Evolutionary conservation across 2,113 vertebrate genomes (phyloP).

Genomic region (Garra rufa): DNA sequence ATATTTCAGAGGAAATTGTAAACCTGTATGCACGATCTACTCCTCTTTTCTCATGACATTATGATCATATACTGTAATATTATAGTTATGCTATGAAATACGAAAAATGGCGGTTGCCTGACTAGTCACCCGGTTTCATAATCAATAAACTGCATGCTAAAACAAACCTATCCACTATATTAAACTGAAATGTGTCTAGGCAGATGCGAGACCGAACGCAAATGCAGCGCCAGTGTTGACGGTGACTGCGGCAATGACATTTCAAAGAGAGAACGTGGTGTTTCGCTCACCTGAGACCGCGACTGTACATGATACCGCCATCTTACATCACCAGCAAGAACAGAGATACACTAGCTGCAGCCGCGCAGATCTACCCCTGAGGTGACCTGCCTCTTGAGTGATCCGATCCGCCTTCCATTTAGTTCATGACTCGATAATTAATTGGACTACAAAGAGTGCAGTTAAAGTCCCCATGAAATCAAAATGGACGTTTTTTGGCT

Average conservation of each 20-base stretch:
- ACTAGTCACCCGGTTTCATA: background rate
- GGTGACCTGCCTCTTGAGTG: conserved; percentile 28
- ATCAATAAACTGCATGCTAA: background rate
- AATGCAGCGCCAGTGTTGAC: background rate
- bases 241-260: background rate
- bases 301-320: conserved; percentile 54
- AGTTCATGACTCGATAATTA: background rate
- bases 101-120: conserved; percentile 56
- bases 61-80: background rate
- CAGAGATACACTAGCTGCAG: background rate
- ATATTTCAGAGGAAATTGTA: background rate
- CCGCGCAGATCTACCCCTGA: conserved; percentile 13
- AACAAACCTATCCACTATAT: background rate
- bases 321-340: conserved; percentile 50
- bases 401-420: conserved; percentile 8
- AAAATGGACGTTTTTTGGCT: too few relatives aligned
- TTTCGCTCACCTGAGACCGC: conserved; percentile 49
- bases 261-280: background rate
- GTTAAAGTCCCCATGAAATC: too few relatives aligned
- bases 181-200: background rate
- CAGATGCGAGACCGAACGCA: background rate
- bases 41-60: background rate
- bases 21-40: background rate
- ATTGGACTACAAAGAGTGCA: background rate
- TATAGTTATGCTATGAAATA: conserved; percentile 24